Base-by-base conservation (phyloP, 2,113 vertebrate genomes). In the Patagioenas fasciata region DNA sequence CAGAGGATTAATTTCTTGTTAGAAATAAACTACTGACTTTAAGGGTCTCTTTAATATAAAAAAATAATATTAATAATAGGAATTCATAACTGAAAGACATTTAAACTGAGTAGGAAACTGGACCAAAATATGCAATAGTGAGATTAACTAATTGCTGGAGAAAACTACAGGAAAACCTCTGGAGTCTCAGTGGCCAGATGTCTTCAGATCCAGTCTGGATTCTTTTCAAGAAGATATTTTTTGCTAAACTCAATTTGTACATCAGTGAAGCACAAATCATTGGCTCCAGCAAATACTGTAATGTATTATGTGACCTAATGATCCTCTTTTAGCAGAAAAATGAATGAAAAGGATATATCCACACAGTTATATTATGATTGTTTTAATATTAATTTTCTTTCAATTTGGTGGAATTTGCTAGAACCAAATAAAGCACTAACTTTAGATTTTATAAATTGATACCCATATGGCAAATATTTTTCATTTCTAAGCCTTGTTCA, bases 361-460 rank as follows among this genome's bases (percentile, higher is more conserved):
- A 1, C n/a, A 48, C 13, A 58, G 14, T 62, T 47, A 29, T 51
- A 48, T 53, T 62, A 34, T 13, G 67, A 64, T 47, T 65, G 17
- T 15, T 81, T 78, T 88, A 69, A 47, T 56, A 89, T 96, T 67
- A 32, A 89, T 90, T 88, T 82, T 85, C 20, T 83, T 24, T 91
- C 36, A 32, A 44, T 88, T 96, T 96, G 77, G 70, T 65, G 71
- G 80, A 92, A 95, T 73, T 80, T 89, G 7, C 51, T 78, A 31
- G 40, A 85, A 79, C 47, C 15, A 92, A 51, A 57, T 89, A 94
- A 92, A 95, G 42, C 48, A 29, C 20, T 48, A 96, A 48, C 56
- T 71, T 83, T 24, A 47, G 19, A 51, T 77, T 50, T 73, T 85
- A 40, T 70, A 74, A 67, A 8, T 10, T 28, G 31, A 38, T 64